A percentile compares a stretch with the other conserved stretches of the same genome.
Conservation (phyloP, 2,797 vertebrate species). For the Ciconia nigra region DNA sequence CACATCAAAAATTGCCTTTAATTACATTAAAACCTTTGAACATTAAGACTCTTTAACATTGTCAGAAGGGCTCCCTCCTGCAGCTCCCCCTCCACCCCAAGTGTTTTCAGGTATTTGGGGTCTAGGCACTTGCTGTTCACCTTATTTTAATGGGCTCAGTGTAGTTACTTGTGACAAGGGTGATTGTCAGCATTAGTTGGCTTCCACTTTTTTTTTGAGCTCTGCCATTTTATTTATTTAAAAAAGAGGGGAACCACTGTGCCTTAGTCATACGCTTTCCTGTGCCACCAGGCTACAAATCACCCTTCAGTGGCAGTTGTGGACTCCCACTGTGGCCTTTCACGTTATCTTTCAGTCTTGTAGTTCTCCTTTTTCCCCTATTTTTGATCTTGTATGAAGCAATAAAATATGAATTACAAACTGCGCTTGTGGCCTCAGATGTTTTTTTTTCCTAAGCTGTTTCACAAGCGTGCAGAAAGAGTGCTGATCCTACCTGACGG, state of each 20-base stretch:
- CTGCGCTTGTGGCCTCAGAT: background rate
- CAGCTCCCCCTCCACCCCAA: background rate
- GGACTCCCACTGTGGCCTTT: background rate
- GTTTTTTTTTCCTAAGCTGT: background rate
- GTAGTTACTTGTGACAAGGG: background rate
- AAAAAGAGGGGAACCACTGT: background rate
- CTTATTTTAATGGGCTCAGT: background rate
- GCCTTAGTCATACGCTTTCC: background rate
- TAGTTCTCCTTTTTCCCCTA: rapidly evolving
- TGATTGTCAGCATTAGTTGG: background rate
- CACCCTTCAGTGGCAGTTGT: background rate
- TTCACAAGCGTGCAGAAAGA: background rate
- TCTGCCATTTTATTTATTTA: background rate
- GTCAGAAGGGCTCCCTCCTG: background rate
- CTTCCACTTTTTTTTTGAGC: background rate
- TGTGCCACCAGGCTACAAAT: background rate
- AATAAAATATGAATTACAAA: background rate
- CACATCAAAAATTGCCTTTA: background rate
- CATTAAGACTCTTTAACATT: background rate
- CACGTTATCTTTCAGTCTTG: background rate
- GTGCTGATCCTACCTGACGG: background rate
- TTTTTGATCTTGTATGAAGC: background rate
- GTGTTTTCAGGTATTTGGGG: background rate
- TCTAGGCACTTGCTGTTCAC: background rate
- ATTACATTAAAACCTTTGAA: background rate